Evolutionary conservation across 2,113 vertebrate species (phyloP).

Genomic region (Blennius ocellaris): DNA sequence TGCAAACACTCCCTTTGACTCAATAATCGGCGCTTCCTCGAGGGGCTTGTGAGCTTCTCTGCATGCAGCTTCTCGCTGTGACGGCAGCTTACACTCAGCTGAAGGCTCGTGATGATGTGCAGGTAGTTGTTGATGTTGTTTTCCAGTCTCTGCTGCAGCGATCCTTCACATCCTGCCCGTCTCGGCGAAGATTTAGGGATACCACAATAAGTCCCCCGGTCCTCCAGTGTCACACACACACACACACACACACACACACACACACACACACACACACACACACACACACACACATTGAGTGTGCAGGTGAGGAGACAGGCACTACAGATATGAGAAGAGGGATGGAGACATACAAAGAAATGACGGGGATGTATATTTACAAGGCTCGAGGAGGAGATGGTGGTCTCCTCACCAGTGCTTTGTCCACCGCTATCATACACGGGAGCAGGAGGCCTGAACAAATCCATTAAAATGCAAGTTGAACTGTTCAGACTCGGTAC

Average conservation of each 20-base stretch:
- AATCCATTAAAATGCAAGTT: constrained; percentile 8
- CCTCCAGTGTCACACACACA: constrained; percentile 4
- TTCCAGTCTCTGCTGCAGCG: constrained; percentile 67
- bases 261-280: no score
- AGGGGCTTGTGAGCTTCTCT: no score
- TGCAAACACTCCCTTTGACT: no score
- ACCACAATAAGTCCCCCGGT: constrained; percentile 71
- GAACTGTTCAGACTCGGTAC: constrained; percentile 42
- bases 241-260: no score
- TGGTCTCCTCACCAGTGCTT: constrained; percentile 65
- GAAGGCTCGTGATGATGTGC: constrained; percentile 68
- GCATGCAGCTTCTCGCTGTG: constrained; percentile 5
- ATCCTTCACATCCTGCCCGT: constrained; percentile 57
- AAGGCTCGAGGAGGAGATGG: background rate
- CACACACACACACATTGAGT: no score
- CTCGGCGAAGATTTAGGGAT: constrained; percentile 65
- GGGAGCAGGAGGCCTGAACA: constrained; percentile 72
- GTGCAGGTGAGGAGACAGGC: constrained; percentile 50
- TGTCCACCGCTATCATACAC: constrained; percentile 67
- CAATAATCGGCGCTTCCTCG: background rate
- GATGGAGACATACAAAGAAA: background rate
- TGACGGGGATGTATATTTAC: constrained; percentile 7
- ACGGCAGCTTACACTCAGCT: constrained; percentile 63
- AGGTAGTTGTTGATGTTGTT: constrained; percentile 78
- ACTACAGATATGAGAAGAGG: constrained; percentile 15